Conservation (phyloP, 2,888 invertebrate genomes). For the Leptopilina syphax region DNA sequence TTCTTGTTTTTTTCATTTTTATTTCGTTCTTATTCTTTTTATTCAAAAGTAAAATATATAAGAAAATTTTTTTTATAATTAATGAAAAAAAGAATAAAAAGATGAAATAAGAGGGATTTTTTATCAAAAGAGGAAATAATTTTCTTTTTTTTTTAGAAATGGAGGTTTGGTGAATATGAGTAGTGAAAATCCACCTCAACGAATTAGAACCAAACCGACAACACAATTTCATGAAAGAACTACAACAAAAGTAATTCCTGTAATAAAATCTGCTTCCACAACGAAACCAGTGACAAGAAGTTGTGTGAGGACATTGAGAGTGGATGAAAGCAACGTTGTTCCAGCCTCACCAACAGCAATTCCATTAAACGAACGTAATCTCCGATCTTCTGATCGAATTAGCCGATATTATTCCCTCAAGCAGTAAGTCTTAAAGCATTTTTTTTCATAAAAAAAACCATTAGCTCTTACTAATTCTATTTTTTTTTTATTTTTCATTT, state of each 20-base stretch:
- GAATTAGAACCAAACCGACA: conserved; percentile 68
- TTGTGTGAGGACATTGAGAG: conserved; percentile 65
- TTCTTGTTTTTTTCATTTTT: no score
- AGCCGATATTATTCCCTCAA: conserved; percentile 71
- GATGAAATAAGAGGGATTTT: no score
- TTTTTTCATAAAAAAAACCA: background rate
- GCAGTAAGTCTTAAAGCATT: conserved; percentile 69
- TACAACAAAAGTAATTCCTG: conserved; percentile 57
- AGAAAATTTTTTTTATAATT: no score
- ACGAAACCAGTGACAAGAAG: conserved; percentile 71
- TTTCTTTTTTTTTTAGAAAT: conserved; percentile 64
- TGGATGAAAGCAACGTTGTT: conserved; percentile 53
- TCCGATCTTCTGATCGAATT: conserved; percentile 72
- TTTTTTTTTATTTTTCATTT: conserved; percentile 6
- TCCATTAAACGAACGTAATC: conserved; percentile 54
- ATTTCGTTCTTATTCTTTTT: no score
- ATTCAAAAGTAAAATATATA: no score
- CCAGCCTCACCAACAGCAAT: conserved; percentile 61
- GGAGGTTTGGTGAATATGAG: conserved; percentile 68
- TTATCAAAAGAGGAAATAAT: no score
- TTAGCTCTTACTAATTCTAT: conserved; percentile 20
- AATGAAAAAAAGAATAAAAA: no score
- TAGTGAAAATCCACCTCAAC: conserved; percentile 67
- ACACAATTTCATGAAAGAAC: conserved; percentile 64
- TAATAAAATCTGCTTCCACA: conserved; percentile 61